Percentiles rank a stretch among this genome's conserved stretches.
phyloP scores from a whole-genome alignment of 2,113 vertebrate species.

The western clawed frog (Xenopus tropicalis) region UCB_Xtro_10.0 CM004444.2:25794001-25794500 shows the following conservation, averaged over 20 bases:
- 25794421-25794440: slow-evolving; percentile 50
- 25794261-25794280: neutral
- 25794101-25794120: too few relatives aligned
- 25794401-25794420: slow-evolving; percentile 48
- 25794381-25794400: slow-evolving; percentile 1
- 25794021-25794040: too few relatives aligned
- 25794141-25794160: too few relatives aligned
- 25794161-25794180: too few relatives aligned
- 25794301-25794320: neutral
- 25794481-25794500: slow-evolving; percentile 58
- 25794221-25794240: neutral
- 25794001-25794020: too few relatives aligned
- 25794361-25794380: slow-evolving; percentile 6
- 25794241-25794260: neutral
- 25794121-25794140: too few relatives aligned
- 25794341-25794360: neutral
- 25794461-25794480: slow-evolving; percentile 61
- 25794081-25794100: too few relatives aligned
- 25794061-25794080: too few relatives aligned
- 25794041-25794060: too few relatives aligned
- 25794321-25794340: neutral
- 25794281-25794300: neutral
- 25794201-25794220: neutral
- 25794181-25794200: too few relatives aligned
- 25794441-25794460: slow-evolving; percentile 61